Evolutionary conservation across 2,888 invertebrate species (phyloP).

Genomic region (Orchestes rusci): DNA sequence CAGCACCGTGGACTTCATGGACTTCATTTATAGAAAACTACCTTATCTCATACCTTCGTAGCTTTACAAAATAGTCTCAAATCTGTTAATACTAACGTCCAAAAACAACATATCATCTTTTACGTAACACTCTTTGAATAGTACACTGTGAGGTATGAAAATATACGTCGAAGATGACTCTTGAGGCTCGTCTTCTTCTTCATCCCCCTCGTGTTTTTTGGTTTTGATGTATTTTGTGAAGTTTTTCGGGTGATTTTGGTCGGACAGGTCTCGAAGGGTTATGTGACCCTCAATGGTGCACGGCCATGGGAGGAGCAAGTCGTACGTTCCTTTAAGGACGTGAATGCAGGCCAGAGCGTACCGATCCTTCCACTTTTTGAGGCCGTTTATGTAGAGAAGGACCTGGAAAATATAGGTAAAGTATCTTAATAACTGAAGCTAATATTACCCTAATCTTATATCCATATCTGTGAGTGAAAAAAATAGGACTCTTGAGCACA

Average conservation of each 20-base stretch:
- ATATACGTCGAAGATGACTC: conserved; percentile 51
- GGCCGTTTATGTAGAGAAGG: conserved; percentile 63
- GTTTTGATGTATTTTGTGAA: conserved; percentile 57
- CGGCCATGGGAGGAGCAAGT: conserved; percentile 66
- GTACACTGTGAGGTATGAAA: conserved; percentile 58
- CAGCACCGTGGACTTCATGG: conserved; percentile 22
- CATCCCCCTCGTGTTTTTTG: conserved; percentile 45
- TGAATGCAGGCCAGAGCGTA: conserved; percentile 64
- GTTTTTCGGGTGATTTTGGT: conserved; percentile 50
- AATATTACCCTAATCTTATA: conserved; percentile 58
- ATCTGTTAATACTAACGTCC: conserved; percentile 45
- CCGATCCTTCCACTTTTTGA: conserved; percentile 69
- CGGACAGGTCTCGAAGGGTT: conserved; percentile 53
- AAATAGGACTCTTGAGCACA: conserved; percentile 59
- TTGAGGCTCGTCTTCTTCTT: conserved; percentile 42
- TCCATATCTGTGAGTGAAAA: conserved; percentile 65
- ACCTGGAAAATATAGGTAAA: conserved; percentile 51
- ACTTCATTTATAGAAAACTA: conserved; percentile 19
- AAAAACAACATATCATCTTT: conserved; percentile 56
- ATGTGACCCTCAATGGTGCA: conserved; percentile 60
- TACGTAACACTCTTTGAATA: conserved; percentile 54
- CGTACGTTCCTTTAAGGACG: conserved; percentile 63
- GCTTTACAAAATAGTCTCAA: background rate
- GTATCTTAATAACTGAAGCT: background rate
- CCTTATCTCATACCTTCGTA: conserved; percentile 17